Conservation (phyloP, 2,888 invertebrate species). For the Drosophila flavopinicola region DNA sequence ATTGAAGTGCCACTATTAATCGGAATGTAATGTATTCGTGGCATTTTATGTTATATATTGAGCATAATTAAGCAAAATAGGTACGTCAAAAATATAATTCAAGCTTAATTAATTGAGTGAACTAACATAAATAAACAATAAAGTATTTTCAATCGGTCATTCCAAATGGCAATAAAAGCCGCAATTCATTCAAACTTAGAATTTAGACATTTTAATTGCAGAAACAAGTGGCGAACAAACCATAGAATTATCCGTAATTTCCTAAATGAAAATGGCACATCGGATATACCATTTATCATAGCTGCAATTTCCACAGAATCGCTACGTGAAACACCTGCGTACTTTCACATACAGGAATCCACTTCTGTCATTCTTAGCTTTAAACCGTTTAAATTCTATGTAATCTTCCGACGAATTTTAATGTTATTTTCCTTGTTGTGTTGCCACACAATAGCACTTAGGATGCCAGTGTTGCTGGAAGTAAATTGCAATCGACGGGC, state of each 20-base stretch:
- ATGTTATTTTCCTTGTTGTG: slow-evolving; percentile 34
- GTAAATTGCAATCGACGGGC: slow-evolving; percentile 40
- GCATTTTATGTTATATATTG: no score
- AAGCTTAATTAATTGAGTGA: not conserved
- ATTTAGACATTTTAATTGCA: not conserved
- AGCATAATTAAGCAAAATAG: not conserved
- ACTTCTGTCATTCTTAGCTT: not conserved
- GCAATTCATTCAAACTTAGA: no score
- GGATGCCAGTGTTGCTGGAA: slow-evolving; percentile 17
- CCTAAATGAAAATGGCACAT: no score
- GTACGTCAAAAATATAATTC: not conserved
- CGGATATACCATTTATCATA: not conserved
- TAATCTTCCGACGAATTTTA: slow-evolving; percentile 40
- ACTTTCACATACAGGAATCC: slow-evolving; percentile 3
- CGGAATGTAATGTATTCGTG: no score
- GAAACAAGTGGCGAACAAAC: no score
- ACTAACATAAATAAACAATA: not conserved
- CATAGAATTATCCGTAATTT: not conserved
- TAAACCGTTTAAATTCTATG: slow-evolving; percentile 10
- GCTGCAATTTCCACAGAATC: not conserved
- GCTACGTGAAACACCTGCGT: slow-evolving; percentile 1
- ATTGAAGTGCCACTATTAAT: no score
- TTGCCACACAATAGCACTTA: slow-evolving; percentile 44
- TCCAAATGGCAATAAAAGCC: not conserved
- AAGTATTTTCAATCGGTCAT: no score